A percentile compares a stretch with the other conserved stretches of the same genome.
Conservation (phyloP, 2,113 vertebrate genomes). For the Boleophthalmus pectinirostris region DNA sequence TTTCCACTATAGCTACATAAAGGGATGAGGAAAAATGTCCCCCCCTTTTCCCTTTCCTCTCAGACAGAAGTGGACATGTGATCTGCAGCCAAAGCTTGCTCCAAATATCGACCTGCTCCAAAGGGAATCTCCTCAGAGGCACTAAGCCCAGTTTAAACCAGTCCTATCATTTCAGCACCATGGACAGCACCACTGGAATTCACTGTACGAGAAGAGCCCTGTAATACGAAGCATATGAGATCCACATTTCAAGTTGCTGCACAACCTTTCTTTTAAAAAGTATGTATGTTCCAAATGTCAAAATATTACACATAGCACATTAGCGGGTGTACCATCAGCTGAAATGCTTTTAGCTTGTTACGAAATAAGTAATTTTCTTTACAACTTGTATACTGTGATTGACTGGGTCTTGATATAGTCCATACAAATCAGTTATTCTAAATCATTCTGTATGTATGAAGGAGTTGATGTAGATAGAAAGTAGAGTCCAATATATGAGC, state of each 20-base stretch:
- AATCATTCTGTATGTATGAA: no score
- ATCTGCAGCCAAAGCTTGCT: constrained; percentile 20
- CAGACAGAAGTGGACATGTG: constrained; percentile 5
- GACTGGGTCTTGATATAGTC: no score
- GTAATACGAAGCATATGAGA: background rate
- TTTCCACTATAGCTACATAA: background rate
- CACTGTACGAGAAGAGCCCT: background rate
- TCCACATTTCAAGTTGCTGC: no score
- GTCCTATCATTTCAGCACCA: background rate
- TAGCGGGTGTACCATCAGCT: no score
- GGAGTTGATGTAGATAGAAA: no score
- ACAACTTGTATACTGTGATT: no score
- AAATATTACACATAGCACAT: no score
- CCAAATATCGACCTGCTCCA: constrained; percentile 15
- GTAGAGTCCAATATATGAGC: no score
- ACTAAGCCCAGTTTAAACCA: background rate
- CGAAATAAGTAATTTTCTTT: no score
- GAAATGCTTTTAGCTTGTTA: background rate
- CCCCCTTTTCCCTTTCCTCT: background rate
- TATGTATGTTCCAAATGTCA: no score
- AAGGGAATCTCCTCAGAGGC: constrained; percentile 17
- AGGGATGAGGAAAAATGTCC: background rate
- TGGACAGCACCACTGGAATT: background rate
- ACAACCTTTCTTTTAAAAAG: no score
- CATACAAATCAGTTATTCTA: no score